These are phyloP conservation scores for Scrobipalpa atriplicella DNA, from an alignment of 2,888 invertebrate species.

Conservation along the genomic window DNA sequence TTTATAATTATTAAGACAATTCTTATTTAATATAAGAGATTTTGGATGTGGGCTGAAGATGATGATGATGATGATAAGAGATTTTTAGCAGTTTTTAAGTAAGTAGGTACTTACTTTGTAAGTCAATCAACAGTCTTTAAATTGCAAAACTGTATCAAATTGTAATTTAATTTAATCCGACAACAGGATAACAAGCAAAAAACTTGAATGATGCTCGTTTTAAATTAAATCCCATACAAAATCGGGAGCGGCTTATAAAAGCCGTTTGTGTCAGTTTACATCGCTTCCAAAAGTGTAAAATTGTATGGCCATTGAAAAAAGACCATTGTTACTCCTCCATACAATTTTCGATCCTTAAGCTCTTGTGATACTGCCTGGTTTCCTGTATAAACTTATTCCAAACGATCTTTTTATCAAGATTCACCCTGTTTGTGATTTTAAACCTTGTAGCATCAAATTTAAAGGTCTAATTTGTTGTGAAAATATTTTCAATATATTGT, in stretches of 20 bases:
- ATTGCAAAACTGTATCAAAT: conserved; percentile 11
- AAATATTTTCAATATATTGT: neutral
- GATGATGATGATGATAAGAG: no score
- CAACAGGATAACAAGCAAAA: conserved; percentile 32
- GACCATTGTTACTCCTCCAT: conserved; percentile 5
- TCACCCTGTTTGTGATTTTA: neutral
- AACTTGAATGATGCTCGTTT: conserved; percentile 32
- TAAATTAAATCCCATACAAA: conserved; percentile 55
- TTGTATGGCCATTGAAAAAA: conserved; percentile 55
- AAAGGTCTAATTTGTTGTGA: conserved; percentile 17
- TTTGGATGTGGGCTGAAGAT: neutral
- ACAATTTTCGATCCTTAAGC: neutral
- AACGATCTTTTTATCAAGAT: neutral
- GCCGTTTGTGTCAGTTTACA: conserved; percentile 48
- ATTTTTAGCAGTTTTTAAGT: no score
- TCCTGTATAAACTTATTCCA: neutral
- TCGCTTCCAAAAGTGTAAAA: conserved; percentile 54
- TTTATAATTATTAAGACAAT: no score
- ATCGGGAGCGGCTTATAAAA: conserved; percentile 49
- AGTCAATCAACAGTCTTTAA: neutral
- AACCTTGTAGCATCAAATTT: neutral
- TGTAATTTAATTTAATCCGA: conserved; percentile 2
- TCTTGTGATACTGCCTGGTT: conserved; percentile 19
- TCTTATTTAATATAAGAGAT: no score
- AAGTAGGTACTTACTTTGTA: no score